Conservation (phyloP, 2,113 vertebrate genomes). For the Vulpes vulpes region DNA sequence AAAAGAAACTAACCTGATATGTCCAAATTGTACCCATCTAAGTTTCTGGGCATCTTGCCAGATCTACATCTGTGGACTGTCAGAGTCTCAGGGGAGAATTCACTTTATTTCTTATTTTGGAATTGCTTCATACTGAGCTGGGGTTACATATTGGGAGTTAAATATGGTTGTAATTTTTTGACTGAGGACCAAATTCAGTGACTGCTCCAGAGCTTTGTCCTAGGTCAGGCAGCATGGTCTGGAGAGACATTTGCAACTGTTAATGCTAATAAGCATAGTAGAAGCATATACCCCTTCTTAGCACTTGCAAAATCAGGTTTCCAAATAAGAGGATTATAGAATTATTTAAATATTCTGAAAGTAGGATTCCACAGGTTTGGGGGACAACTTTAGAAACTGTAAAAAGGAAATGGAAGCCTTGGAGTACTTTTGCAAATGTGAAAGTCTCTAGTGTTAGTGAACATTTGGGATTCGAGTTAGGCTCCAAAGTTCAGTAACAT, state of each 20-base stretch:
- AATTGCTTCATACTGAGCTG: constrained; percentile 9
- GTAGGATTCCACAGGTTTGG: not conserved
- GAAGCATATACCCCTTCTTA: not conserved
- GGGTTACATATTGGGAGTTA: not conserved
- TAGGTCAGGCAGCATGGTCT: not conserved
- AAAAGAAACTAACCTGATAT: not conserved
- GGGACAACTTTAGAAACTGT: not conserved
- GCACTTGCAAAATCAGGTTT: constrained; percentile 8
- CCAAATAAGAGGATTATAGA: not conserved
- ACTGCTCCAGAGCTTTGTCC: not conserved
- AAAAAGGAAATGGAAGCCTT: not conserved
- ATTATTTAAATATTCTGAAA: not conserved
- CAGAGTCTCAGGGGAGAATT: not conserved
- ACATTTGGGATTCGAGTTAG: not conserved
- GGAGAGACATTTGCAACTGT: not conserved
- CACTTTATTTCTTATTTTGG: constrained; percentile 29
- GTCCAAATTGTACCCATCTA: not conserved
- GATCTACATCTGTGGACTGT: not conserved
- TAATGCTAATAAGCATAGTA: not conserved
- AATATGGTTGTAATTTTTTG: not conserved
- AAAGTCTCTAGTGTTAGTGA: not conserved
- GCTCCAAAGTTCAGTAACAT: not conserved
- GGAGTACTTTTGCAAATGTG: not conserved
- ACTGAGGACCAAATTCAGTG: not conserved
- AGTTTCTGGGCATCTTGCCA: not conserved